Percentiles rank a stretch among this genome's conserved stretches.
Conservation (phyloP, 2,888 invertebrate species). For the Ichneumoninae sp. region DNA sequence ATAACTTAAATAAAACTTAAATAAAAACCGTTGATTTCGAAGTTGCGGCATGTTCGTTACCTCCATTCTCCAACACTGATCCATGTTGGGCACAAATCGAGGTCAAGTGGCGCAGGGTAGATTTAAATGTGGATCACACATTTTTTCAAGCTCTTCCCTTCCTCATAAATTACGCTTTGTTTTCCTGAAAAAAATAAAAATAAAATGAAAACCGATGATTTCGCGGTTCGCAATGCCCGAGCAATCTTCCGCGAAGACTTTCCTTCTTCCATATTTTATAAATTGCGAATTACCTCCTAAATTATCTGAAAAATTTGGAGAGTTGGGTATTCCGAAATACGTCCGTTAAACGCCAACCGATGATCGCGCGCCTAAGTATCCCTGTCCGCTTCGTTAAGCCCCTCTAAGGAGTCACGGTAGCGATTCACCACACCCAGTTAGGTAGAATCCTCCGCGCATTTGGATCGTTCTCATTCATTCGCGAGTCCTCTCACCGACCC, state of each 20-base stretch:
- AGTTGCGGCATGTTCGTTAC: too few relatives aligned
- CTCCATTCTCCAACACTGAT: background rate
- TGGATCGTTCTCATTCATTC: conserved; percentile 57
- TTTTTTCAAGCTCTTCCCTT: too few relatives aligned
- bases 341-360: conserved; percentile 46
- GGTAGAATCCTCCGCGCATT: conserved; percentile 59
- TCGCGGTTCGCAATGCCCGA: background rate
- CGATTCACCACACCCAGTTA: conserved; percentile 65
- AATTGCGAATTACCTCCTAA: background rate
- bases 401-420: conserved; percentile 53
- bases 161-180: too few relatives aligned
- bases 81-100: background rate
- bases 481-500: conserved; percentile 51
- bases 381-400: conserved; percentile 54
- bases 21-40: too few relatives aligned
- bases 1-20: too few relatives aligned
- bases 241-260: background rate
- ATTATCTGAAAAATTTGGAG: too few relatives aligned
- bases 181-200: too few relatives aligned
- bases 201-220: too few relatives aligned
- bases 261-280: too few relatives aligned
- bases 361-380: conserved; percentile 53
- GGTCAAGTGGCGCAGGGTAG: background rate
- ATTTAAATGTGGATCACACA: background rate
- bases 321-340: conserved; percentile 36